Percentiles rank a stretch among this genome's conserved stretches.
phyloP scores from a whole-genome alignment of 2,888 invertebrate genomes.

The Hipparchia semele region DNA sequence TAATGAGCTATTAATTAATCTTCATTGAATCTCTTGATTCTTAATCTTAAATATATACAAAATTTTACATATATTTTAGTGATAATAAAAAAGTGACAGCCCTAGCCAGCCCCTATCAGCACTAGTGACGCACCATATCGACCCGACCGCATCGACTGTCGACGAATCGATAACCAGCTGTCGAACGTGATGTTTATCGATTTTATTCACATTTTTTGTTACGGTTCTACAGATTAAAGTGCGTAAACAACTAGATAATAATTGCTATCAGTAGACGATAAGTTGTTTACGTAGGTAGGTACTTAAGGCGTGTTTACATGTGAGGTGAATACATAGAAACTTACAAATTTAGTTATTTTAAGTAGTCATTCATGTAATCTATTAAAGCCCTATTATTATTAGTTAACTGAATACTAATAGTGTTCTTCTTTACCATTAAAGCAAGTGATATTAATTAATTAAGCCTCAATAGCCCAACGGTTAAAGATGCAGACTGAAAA shows the following conservation, averaged over 20 bases:
- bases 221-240: not conserved
- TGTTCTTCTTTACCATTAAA: too few relatives aligned
- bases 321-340: not conserved
- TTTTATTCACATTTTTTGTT: conserved; percentile 28
- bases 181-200: conserved; percentile 52
- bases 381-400: too few relatives aligned
- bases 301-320: too few relatives aligned
- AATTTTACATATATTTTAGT: not conserved
- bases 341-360: too few relatives aligned
- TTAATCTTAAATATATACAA: too few relatives aligned
- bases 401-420: too few relatives aligned
- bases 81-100: not conserved
- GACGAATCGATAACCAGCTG: conserved; percentile 59
- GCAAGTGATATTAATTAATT: too few relatives aligned
- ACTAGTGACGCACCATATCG: conserved; percentile 60
- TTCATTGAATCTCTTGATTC: too few relatives aligned
- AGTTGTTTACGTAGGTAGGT: not conserved
- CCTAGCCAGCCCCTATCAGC: conserved; percentile 19
- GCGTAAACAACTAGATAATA: conserved; percentile 2
- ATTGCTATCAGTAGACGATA: conserved; percentile 1
- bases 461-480: too few relatives aligned
- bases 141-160: conserved; percentile 52
- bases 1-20: too few relatives aligned
- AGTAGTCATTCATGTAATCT: too few relatives aligned
- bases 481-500: too few relatives aligned